Evolutionary conservation across 2,888 invertebrate genomes (phyloP).

Genomic region (Acronicta psi): DNA sequence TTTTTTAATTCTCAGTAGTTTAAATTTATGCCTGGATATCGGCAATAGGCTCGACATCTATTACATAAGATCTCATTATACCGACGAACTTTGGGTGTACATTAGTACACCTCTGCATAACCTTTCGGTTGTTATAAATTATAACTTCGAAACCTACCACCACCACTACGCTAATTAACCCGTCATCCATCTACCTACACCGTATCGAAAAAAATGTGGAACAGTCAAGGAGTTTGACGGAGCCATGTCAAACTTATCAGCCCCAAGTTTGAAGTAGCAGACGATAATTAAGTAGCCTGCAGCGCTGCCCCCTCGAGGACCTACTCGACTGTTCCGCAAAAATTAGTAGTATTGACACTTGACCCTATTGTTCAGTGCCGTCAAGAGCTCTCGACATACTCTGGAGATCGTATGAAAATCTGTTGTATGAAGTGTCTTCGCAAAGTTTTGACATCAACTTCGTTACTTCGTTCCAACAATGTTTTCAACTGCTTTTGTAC

Average conservation of each 20-base stretch:
- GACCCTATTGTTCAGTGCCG: constrained; percentile 40
- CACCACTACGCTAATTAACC: too few species aligned
- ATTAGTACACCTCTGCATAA: too few species aligned
- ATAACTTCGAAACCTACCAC: too few species aligned
- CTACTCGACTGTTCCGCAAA: constrained; percentile 34
- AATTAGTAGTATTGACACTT: constrained; percentile 53
- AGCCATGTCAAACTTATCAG: constrained; percentile 18
- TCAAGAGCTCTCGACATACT: constrained; percentile 35
- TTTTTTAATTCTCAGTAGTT: too few species aligned
- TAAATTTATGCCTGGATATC: too few species aligned
- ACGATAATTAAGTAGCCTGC: constrained; percentile 43
- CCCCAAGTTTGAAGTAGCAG: constrained; percentile 23
- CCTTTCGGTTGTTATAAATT: too few species aligned
- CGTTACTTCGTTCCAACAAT: constrained; percentile 18
- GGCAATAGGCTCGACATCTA: too few species aligned
- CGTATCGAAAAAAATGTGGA: not conserved
- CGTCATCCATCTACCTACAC: too few species aligned
- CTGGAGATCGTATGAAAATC: constrained; percentile 45
- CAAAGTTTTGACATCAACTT: constrained; percentile 33
- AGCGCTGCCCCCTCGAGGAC: constrained; percentile 30
- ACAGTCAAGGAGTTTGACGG: constrained; percentile 5
- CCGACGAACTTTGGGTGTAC: too few species aligned
- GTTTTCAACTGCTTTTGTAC: constrained; percentile 10
- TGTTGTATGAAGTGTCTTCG: constrained; percentile 36
- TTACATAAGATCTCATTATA: too few species aligned